These are phyloP conservation scores for Synanthedon vespiformis DNA, from an alignment of 2,888 invertebrate species.

Conservation along the genomic window DNA sequence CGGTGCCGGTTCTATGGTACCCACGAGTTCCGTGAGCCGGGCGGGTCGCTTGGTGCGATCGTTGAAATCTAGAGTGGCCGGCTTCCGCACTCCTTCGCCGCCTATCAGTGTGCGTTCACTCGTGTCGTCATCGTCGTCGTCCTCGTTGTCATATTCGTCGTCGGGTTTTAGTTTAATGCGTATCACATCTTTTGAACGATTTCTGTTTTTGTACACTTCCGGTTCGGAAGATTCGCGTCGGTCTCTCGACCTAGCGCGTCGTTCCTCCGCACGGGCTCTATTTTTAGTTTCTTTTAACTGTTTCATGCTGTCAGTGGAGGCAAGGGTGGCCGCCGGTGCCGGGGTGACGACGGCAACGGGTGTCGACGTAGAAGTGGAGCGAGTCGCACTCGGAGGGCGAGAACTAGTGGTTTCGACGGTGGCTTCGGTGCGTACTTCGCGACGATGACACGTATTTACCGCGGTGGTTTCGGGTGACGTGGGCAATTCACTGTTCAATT, in stretches of 20 bases:
- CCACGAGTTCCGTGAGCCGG: conserved; percentile 44
- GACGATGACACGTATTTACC: conserved; percentile 17
- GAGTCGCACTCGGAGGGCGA: conserved; percentile 9
- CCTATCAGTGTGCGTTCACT: conserved; percentile 25
- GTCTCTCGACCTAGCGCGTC: conserved; percentile 37
- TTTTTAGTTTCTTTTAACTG: conserved; percentile 38
- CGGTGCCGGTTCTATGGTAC: conserved; percentile 27
- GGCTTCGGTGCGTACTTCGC: conserved; percentile 48
- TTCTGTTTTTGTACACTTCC: conserved; percentile 38
- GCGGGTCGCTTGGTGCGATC: conserved; percentile 22
- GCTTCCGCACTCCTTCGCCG: conserved; percentile 62
- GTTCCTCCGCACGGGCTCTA: conserved; percentile 36
- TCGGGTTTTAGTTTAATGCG: conserved; percentile 81
- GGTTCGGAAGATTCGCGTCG: conserved; percentile 32
- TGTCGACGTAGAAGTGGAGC: conserved; percentile 6
- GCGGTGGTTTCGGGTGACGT: conserved; percentile 5
- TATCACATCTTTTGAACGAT: conserved; percentile 54
- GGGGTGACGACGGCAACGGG: conserved; percentile 14
- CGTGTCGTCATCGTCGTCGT: conserved; percentile 36
- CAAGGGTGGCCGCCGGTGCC: conserved; percentile 6
- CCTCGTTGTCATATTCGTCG: conserved; percentile 74
- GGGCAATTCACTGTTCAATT: conserved; percentile 15
- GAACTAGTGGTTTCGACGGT: conserved; percentile 30
- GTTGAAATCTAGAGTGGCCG: conserved; percentile 69
- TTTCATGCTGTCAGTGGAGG: conserved; percentile 29